Percentiles rank a stretch among this genome's conserved stretches.
phyloP scores from a whole-genome alignment of 2,888 invertebrate genomes.

The Elysia crispata region DNA sequence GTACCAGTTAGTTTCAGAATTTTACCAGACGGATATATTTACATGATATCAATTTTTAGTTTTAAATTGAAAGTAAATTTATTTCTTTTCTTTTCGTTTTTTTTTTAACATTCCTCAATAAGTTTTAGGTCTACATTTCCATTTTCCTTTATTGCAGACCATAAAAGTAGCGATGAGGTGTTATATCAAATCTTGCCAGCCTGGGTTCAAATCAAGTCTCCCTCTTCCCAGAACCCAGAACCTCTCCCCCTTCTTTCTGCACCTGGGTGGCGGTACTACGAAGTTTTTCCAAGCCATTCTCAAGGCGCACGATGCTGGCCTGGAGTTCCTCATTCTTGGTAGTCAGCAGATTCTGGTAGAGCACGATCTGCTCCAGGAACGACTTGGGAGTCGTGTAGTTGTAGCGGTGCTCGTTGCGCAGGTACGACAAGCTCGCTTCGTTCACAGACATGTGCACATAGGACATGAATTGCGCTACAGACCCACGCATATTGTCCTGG shows the following conservation, averaged over 20 bases:
- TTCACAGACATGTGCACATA: slow-evolving; percentile 96
- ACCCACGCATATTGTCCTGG: slow-evolving; percentile 85
- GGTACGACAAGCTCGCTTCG: slow-evolving; percentile 90
- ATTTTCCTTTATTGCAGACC: no score
- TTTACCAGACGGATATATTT: no score
- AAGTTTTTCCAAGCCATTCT: slow-evolving; percentile 95
- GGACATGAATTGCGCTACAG: slow-evolving; percentile 94
- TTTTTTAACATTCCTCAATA: no score
- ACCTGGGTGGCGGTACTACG: slow-evolving; percentile 91
- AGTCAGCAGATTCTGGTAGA: slow-evolving; percentile 91
- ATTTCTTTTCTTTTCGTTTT: no score
- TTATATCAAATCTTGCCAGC: no score
- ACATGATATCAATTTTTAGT: no score
- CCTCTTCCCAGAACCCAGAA: background rate
- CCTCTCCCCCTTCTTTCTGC: background rate
- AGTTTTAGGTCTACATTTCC: no score
- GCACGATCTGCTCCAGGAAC: slow-evolving; percentile 94
- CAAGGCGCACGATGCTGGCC: slow-evolving; percentile 89
- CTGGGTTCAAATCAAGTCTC: no score
- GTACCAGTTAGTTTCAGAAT: no score
- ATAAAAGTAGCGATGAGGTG: no score
- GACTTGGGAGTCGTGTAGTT: slow-evolving; percentile 99
- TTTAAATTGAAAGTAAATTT: no score
- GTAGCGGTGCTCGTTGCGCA: slow-evolving; percentile 93
- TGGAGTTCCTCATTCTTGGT: slow-evolving; percentile 89